phyloP scores from a whole-genome alignment of 1,140 invertebrate species.

The Drosophila sturtevanti region DNA sequence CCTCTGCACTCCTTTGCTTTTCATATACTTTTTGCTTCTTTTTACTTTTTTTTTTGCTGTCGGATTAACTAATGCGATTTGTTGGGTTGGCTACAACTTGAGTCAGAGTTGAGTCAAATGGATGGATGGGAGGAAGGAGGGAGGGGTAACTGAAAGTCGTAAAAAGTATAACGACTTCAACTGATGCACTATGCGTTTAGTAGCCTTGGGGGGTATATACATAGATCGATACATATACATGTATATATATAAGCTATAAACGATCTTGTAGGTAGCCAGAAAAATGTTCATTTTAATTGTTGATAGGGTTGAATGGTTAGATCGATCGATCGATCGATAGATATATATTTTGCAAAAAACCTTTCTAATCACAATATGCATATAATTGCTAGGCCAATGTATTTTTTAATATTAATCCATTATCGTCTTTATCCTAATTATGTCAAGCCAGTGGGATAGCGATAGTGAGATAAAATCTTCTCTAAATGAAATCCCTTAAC shows the following conservation, averaged over 20 bases:
- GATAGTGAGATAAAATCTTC: too few relatives aligned
- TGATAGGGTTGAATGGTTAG: slow-evolving; percentile 21
- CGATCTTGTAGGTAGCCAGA: slow-evolving; percentile 73
- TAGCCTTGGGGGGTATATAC: slow-evolving; percentile 55
- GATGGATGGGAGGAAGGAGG: neutral
- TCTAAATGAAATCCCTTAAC: too few relatives aligned
- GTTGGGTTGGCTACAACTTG: slow-evolving; percentile 35
- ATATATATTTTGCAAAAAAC: neutral
- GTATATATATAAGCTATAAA: slow-evolving; percentile 45
- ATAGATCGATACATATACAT: slow-evolving; percentile 34
- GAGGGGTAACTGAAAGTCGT: slow-evolving; percentile 31
- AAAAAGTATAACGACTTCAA: slow-evolving; percentile 74
- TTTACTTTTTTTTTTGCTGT: slow-evolving; percentile 68
- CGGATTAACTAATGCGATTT: slow-evolving; percentile 80
- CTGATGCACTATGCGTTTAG: slow-evolving; percentile 35
- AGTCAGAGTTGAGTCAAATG: neutral
- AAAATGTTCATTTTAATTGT: slow-evolving; percentile 50
- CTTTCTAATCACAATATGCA: too few relatives aligned
- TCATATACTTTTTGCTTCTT: slow-evolving; percentile 47
- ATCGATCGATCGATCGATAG: too few relatives aligned
- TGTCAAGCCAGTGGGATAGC: too few relatives aligned
- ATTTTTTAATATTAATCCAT: too few relatives aligned
- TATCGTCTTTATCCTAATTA: too few relatives aligned
- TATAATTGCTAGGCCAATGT: too few relatives aligned
- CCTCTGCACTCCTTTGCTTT: neutral